A percentile compares a stretch with the other conserved stretches of the same genome.
These are phyloP conservation scores for Anoura caudifer DNA, from an alignment of 2,113 vertebrate genomes.

Conservation along the genomic window DNA sequence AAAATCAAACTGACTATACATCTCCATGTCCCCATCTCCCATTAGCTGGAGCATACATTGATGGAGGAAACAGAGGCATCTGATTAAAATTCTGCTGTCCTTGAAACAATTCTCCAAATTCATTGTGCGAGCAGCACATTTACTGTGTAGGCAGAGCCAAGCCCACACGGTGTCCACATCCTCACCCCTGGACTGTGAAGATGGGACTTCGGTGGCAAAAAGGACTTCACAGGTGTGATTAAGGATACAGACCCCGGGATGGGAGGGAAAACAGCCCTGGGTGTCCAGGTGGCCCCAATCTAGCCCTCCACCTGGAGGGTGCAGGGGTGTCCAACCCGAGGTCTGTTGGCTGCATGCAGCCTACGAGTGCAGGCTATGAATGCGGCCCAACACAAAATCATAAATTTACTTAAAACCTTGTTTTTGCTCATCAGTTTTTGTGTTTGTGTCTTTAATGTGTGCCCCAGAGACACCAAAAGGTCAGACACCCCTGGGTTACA, in stretches of 20 bases:
- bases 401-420: too few species aligned
- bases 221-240: neutral
- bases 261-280: accelerated
- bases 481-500: neutral
- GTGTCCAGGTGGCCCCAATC: accelerated
- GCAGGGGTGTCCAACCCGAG: too few species aligned
- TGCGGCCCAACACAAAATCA: too few species aligned
- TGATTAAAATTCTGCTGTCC: neutral
- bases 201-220: neutral
- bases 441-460: too few species aligned
- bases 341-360: too few species aligned
- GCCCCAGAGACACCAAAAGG: too few species aligned
- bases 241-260: neutral
- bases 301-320: neutral
- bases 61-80: neutral
- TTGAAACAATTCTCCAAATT: neutral
- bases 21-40: neutral
- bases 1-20: neutral
- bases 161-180: accelerated
- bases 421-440: too few species aligned
- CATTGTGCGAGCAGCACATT: neutral
- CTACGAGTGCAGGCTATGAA: too few species aligned
- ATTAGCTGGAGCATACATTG: accelerated
- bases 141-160: neutral
- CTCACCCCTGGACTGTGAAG: neutral